A percentile compares a stretch with the other conserved stretches of the same genome.
These are phyloP conservation scores for Apis cerana DNA, from an alignment of 1,140 invertebrate genomes.

Conservation along the genomic window DNA sequence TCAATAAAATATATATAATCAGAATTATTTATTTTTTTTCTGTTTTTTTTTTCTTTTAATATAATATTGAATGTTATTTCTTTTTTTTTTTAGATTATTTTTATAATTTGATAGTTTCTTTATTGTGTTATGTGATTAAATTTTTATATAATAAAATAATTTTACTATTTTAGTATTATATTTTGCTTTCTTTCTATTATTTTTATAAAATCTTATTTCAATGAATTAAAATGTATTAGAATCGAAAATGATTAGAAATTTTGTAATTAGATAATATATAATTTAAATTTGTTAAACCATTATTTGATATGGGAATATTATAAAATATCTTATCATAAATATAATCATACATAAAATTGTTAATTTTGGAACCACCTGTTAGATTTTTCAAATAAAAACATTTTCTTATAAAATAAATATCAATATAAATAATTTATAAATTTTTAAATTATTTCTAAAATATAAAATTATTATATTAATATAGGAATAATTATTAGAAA, in stretches of 20 bases:
- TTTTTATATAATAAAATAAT: background rate
- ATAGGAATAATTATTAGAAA: background rate
- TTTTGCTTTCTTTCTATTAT: background rate
- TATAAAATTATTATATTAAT: background rate
- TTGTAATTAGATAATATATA: background rate
- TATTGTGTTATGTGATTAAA: background rate
- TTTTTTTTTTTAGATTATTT: background rate
- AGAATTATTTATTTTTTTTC: background rate
- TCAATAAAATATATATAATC: background rate
- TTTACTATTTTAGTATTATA: background rate
- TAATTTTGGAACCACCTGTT: conserved; percentile 39
- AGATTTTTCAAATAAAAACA: conserved; percentile 8
- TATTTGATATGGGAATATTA: background rate
- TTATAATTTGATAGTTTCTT: background rate
- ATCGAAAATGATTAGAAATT: background rate
- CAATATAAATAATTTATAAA: background rate
- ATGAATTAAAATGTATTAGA: background rate
- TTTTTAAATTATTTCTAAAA: no score
- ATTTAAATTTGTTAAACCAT: background rate
- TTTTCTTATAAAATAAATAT: background rate
- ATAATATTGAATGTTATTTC: background rate
- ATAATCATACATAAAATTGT: background rate
- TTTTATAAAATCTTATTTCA: background rate
- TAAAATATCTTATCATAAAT: no score
- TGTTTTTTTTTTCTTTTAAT: background rate